Base-by-base conservation (phyloP, 2,888 invertebrate species). In the Leucozona laternaria region DNA sequence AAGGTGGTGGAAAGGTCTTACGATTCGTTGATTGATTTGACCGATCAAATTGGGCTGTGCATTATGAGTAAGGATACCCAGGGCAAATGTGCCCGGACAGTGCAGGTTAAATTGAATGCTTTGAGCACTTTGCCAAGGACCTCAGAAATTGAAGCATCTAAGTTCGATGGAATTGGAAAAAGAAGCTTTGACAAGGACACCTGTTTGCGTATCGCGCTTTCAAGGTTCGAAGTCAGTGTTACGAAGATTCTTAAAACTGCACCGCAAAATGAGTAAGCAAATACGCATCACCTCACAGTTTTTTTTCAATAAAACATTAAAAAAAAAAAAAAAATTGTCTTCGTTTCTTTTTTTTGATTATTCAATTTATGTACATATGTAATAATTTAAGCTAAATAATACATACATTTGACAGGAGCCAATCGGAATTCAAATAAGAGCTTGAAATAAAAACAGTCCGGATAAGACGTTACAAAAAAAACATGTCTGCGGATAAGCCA, bases 31-130 rank as follows among this genome's bases (percentile, higher is more conserved):
- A 43, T 71, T n/a, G 71, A 71, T 43, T 57, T 71, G 28, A 17
- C 50, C n/a, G 71, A 71, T 45, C 55, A 57, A 57, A 20, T 71
- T 55, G 71, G 57, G 8, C 0, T 25, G n/a, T 71, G 55, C 13
- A 37, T 71, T 55, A 4, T 53, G 8, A 68, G 6, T 2, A 22
- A 4, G 2, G 68, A 48, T 13, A 20, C 10, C 6, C n/a, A 37
- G 0, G 50, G 34, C 0, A 68, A 53, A 37, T 68, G 68, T 53
- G 15, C 50, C 2, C 4, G 25, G 1, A 22, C 6, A n/a, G 48
- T 37, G 2, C 15, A 68, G n/a, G 10, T 2, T 2, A 50, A 37
- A 22, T 25, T 50, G 15, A 37, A 10, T 37, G 22, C 5, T 10
- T 5, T 68, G 15, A 50, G 4, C 11, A 22, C 7, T n/a, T 15